Evolutionary conservation across 1,140 invertebrate genomes (phyloP), one percentile per base, ranked within the genome.

Genomic region (Drosophila ambigua): DNA sequence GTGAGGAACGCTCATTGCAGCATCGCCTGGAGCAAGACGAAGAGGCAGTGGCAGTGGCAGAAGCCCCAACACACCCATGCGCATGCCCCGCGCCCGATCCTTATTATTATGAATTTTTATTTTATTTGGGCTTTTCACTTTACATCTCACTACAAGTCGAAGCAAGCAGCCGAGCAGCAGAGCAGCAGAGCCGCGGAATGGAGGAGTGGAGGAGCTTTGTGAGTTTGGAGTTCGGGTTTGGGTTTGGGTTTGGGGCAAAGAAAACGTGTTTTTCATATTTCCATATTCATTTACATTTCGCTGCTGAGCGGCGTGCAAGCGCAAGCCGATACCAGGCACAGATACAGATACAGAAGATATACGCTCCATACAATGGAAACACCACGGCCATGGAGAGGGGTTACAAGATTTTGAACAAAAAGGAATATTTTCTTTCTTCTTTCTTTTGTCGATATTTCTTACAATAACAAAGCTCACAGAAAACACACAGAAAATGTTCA

Each of bases 221-320:
- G 35, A 13, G 11, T 39, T 39, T 39, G 35, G 35, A 39, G 35
- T 39, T 39, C 35, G 35, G 35, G 35, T 13, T 39, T 24, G 23
- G 23, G 23, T 24, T 3, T 24, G 23, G 23, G 23, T 24, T 4
- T 24, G 23, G 11, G 35, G 8, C 53, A 62, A 63, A 49, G 72
- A 54, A 87, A 85, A 85, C 82, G 65, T 67, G 81, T 85, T 85
- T 80, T 85, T 67, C 82, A 80, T 77, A 85, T 78, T 77, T 77
- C 77, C 77, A 85, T 84, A 81, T 66, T 68, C 73, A 80, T 77
- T 80, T 77, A 80, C 67, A 84, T 63, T 59, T 79, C 31, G 60
- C 77, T 76, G 35, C 35, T 39, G 11, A 39, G 11, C 11, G 35
- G 35, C 35, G 35, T 39, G 35, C 35, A 13, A 39, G 35, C 31